Percentiles rank a stretch among this genome's conserved stretches.
Evolutionary conservation across 2,113 vertebrate genomes (phyloP).

Genomic region (Ifrita kowaldi): DNA sequence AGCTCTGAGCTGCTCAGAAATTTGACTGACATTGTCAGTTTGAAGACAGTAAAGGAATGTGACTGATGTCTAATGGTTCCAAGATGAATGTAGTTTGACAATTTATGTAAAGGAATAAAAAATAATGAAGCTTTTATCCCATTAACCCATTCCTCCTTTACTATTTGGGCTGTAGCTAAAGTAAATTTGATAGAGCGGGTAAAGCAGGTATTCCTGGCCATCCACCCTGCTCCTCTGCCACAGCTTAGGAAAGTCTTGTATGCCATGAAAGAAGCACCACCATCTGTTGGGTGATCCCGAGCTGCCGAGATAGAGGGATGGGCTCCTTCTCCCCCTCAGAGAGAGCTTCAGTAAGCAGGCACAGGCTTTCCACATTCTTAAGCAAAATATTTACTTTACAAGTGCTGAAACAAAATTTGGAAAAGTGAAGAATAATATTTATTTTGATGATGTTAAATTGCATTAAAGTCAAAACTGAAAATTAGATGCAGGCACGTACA

Average conservation of each 20-base stretch:
- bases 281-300: accelerated
- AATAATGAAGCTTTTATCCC: background rate
- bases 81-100: background rate
- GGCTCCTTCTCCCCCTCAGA: background rate
- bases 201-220: background rate
- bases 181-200: background rate
- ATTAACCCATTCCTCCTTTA: background rate
- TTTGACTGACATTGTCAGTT: background rate
- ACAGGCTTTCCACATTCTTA: slow-evolving; percentile 5
- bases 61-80: background rate
- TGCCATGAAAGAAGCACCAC: background rate
- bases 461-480: slow-evolving; percentile 44
- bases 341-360: background rate
- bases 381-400: slow-evolving; percentile 48
- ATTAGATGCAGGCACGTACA: slow-evolving; percentile 29
- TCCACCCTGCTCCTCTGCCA: background rate
- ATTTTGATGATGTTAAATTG: slow-evolving; percentile 45
- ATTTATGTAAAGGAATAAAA: background rate
- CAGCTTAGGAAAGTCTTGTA: background rate
- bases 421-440: slow-evolving; percentile 53
- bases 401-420: slow-evolving; percentile 2
- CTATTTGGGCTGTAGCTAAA: background rate
- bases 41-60: background rate
- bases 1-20: background rate
- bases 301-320: accelerated